Evolutionary conservation across 1,140 invertebrate genomes (phyloP), one percentile per base, ranked within the genome.

Genomic region (Zaprionus camerounensis): DNA sequence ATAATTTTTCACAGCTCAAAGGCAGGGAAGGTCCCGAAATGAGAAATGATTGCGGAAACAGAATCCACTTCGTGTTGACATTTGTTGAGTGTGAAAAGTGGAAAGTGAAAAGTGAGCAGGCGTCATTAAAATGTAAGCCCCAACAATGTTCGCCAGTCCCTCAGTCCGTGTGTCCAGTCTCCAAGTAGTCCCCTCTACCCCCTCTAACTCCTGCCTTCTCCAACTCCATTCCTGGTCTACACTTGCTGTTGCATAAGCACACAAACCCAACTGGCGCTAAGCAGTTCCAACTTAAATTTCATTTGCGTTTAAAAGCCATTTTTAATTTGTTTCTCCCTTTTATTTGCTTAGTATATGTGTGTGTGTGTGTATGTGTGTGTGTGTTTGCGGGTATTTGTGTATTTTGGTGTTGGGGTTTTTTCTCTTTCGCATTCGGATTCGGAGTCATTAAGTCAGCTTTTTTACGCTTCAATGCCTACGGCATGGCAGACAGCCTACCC

Each of bases 371-470:
- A 34, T 2, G 26, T 71, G 41, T 55, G 49, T 76, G 24, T 57
- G 24, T 71, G 41, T 13, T 56, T 59, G 36, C 20, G 34, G 12
- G n/a, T 59, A n/a, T 46, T 57, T 59, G 55, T 53, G 12, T 53
- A 55, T 55, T 55, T 55, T 7, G 31, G 57, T 59, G n/a, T 61
- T 12, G n/a, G 17, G 34, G 7, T 67, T 68, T 78, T 75, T 64
- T 62, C 57, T 24, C 34, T 24, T 51, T 59, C 56, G 80, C 58
- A 71, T 61, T 67, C 78, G 82, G 68, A 70, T 68, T 71, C 22
- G 65, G 64, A 86, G 82, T 86, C 76, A 86, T 85, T 85, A 85
- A 85, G 82, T 86, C 82, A 79, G 82, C 82, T 86, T 85, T 85
- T 76, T 85, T 82, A 68, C 82, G 79, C 76, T 80, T 85, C 82